Evolutionary conservation across 2,888 invertebrate species (phyloP).

Genomic region (Taphrorychus bicolor): DNA sequence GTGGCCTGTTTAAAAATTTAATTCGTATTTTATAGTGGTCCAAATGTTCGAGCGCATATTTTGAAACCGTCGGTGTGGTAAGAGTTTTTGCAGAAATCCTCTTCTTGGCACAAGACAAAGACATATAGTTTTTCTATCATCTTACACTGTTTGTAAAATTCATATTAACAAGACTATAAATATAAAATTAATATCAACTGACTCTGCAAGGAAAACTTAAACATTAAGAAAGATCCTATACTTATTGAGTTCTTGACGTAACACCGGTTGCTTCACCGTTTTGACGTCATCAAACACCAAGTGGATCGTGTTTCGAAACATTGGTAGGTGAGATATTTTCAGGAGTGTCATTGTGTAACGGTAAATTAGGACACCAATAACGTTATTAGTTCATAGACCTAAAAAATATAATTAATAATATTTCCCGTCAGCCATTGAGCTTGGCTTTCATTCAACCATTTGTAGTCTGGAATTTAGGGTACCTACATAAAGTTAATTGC

Average conservation of each 20-base stretch:
- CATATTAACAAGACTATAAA: too few relatives aligned
- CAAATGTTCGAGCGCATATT: conserved; percentile 26
- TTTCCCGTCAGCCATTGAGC: too few relatives aligned
- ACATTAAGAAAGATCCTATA: conserved; percentile 14
- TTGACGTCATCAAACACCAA: conserved; percentile 31
- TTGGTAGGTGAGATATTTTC: not conserved
- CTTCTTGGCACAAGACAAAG: not conserved
- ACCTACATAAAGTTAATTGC: not conserved
- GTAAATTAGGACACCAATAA: not conserved
- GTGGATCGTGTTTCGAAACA: not conserved
- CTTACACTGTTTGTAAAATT: too few relatives aligned
- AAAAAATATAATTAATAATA: too few relatives aligned
- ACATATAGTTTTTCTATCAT: too few relatives aligned
- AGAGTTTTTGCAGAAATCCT: conserved; percentile 24
- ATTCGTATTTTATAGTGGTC: conserved; percentile 37
- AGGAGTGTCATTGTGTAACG: not conserved
- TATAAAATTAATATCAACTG: too few relatives aligned
- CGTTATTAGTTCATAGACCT: too few relatives aligned
- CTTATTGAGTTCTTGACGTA: conserved; percentile 18
- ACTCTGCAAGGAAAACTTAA: too few relatives aligned
- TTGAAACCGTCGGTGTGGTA: conserved; percentile 22
- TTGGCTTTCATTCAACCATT: not conserved
- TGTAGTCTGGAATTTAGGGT: not conserved
- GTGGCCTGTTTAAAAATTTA: conserved; percentile 36
- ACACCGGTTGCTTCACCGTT: conserved; percentile 15